Base-by-base conservation (phyloP, 53 echinoderm and acorn worm species). In the Luidia sarsii region DNA sequence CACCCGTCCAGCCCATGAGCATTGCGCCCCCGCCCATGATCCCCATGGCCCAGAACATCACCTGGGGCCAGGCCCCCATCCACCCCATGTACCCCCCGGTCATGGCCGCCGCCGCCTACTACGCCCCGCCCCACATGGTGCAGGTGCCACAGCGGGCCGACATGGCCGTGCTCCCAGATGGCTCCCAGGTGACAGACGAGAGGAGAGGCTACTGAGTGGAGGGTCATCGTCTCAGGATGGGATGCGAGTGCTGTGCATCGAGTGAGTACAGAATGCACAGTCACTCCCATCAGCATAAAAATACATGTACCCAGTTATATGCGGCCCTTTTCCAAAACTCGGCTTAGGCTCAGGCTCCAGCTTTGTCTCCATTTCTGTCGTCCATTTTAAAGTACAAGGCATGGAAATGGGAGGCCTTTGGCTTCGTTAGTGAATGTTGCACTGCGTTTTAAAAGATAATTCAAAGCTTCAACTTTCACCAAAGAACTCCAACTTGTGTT, bases 11-110 rank as follows among this genome's bases (percentile, higher is more conserved):
- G 61, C 77, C 77, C 43, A 77, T 77, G 77, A 77, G 77, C 29
- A 60, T 77, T 19, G 60, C 61, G 18, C 77, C 59, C 31, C 77
- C 77, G 18, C 32, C 77, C 59, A 77, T 77, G 77, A 77, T 77
- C 77, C 77, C 77, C 30, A 77, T 77, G 77, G 60, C 77, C 60
- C 77, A 59, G 60, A 77, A 77, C 77, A 77, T 77, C 46, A 48
- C 33, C 77, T 77, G 77, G 77, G 77, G 77, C 61, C 77, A 77
- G 60, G 45, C 77, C 45, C 77, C 61, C n/a, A 61, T 77, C 31
- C 77, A 77, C 77, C 77, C 59, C 45, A 53, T 16, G 18, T 55
- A 55, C 55, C 55, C 55, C 41, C 77, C 59, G 32, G 55, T 22
- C 4, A 55, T 77, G 38, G 37, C 38, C 24, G 25, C 74, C 4